A percentile compares a stretch with the other conserved stretches of the same genome.
Evolutionary conservation across 2,888 invertebrate genomes (phyloP).

Genomic region (Drosophila multiciliata): DNA sequence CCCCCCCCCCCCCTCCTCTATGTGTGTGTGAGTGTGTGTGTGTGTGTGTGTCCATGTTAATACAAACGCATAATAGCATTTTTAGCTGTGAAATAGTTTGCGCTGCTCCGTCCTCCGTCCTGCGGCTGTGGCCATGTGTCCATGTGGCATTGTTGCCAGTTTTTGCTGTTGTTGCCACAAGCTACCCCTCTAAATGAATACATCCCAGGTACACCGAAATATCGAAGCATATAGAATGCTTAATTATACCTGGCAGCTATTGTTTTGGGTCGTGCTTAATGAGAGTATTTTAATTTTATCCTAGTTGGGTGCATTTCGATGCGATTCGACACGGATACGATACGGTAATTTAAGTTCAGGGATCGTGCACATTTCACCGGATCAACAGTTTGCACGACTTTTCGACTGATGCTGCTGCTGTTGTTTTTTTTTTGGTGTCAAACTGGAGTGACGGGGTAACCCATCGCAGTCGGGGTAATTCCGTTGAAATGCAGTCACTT

Average conservation of each 20-base stretch:
- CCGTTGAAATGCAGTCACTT: conserved; percentile 33
- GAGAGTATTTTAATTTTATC: conserved; percentile 71
- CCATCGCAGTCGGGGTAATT: conserved; percentile 15
- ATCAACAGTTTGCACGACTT: conserved; percentile 27
- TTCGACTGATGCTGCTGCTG: conserved; percentile 6
- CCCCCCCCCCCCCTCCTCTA: conserved; percentile 10
- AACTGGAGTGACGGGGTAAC: conserved; percentile 2
- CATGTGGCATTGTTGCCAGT: conserved; percentile 37
- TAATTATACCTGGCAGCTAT: conserved; percentile 53
- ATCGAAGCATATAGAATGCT: conserved; percentile 32
- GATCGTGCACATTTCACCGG: conserved; percentile 18
- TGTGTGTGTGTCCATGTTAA: conserved; percentile 66
- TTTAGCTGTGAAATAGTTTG: conserved; percentile 74
- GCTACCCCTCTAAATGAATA: conserved; percentile 74
- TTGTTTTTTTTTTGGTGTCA: neutral
- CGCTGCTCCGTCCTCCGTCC: neutral
- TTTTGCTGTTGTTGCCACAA: conserved; percentile 30
- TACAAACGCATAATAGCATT: conserved; percentile 80
- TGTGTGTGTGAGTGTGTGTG: conserved; percentile 20
- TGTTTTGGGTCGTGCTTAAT: conserved; percentile 66
- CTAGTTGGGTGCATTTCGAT: conserved; percentile 21
- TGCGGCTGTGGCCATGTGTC: conserved; percentile 17
- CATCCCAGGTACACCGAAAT: conserved; percentile 59
- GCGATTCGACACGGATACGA: conserved; percentile 3
- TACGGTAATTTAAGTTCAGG: neutral